Percentiles rank a stretch among this genome's conserved stretches.
phyloP scores from a whole-genome alignment of 2,797 vertebrate genomes.

The Gadopsis bispinosus region DNA sequence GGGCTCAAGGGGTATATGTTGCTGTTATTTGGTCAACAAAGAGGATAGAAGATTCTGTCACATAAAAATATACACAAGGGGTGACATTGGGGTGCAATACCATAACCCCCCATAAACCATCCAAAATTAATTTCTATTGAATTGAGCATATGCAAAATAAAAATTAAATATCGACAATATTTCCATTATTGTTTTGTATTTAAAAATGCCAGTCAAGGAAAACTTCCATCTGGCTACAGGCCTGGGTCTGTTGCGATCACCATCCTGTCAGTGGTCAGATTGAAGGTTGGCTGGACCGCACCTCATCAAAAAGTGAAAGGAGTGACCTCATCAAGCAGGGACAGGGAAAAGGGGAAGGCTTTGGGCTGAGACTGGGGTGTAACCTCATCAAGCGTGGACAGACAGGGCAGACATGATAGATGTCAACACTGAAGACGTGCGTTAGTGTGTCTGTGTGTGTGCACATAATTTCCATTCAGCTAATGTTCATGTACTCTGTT shows the following conservation, averaged over 20 bases:
- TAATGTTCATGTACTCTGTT: slow-evolving; percentile 2
- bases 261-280: slow-evolving; percentile 62
- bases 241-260: slow-evolving; percentile 49
- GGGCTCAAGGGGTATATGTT: too few species aligned
- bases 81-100: too few species aligned
- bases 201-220: background rate
- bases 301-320: slow-evolving; percentile 63
- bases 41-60: background rate
- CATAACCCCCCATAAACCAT: too few species aligned
- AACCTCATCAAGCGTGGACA: slow-evolving; percentile 69
- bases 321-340: slow-evolving; percentile 69
- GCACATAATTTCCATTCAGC: slow-evolving; percentile 38
- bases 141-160: background rate
- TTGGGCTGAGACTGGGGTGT: slow-evolving; percentile 59
- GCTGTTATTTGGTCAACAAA: background rate
- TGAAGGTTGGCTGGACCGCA: slow-evolving; percentile 57
- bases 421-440: slow-evolving; percentile 51
- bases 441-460: slow-evolving; percentile 32
- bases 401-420: slow-evolving; percentile 63
- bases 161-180: background rate
- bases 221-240: background rate
- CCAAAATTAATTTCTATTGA: too few species aligned
- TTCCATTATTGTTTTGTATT: background rate
- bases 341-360: slow-evolving; percentile 53
- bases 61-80: slow-evolving; percentile 1